Evolutionary conservation across 2,113 vertebrate species (phyloP), one percentile per base, ranked within the genome.

Genomic region (Pteruthius melanotis): DNA sequence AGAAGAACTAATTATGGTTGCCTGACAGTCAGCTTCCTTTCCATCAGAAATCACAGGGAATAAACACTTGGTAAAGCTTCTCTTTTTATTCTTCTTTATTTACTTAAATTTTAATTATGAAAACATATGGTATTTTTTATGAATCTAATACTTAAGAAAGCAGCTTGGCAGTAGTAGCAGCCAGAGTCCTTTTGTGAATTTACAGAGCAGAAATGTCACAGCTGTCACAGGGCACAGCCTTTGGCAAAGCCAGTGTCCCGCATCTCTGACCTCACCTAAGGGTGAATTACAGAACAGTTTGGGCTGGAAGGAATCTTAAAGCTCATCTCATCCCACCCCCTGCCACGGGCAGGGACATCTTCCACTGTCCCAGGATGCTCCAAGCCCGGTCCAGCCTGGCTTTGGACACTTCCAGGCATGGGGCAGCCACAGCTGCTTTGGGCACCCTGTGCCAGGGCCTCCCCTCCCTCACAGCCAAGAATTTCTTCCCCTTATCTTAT

Each of bases 211-310:
- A 45, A 78, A 28, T 23, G 65, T 57, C 78, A 31, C 65, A 33
- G 78, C 56, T 54, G 69, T 24, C 7, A 68, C 21, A 7, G 15
- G 68, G 63, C 13, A 3, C 26, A 72, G 90, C 30, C 49, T n/a
- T 40, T n/a, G 30, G 79, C 69, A 44, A 27, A 53, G 77, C 27
- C 7, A 30, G 5, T 2, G 11, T 42, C 53, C 57, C 0, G 0
- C 0, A 1, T 39, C 65, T 53, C 66, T 23, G 22, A 3, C 12
- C 31, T 11, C 9, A 52, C 17, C 30, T 15, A 5, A 21, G 42
- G 56, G 49, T 33, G 64, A 60, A 16, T 63, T 27, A 42, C 49
- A 77, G 26, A 69, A 31, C 4, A 18, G 31, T 47, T 63, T 37
- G 56, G 26, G 22, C 37, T 56, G 87, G 35, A 83, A 69, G 22